A percentile compares a stretch with the other conserved stretches of the same genome.
Conservation (phyloP, 2,888 invertebrate species). For the Crossocerus cetratus region DNA sequence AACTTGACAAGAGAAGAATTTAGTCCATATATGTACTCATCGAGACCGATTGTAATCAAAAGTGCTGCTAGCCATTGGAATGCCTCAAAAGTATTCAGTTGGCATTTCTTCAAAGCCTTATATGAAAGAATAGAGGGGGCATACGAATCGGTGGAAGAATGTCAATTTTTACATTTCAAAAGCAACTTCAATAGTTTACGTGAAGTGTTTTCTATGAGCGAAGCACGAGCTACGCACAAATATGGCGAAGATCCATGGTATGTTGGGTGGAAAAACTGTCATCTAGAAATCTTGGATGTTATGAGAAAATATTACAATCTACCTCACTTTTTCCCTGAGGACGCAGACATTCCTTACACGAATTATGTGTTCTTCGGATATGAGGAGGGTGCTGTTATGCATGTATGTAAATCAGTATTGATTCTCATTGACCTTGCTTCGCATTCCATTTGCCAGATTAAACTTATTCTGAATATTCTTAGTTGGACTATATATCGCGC, state of each 20-base stretch:
- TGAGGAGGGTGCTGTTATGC: constrained; percentile 93
- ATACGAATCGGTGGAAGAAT: constrained; percentile 86
- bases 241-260: constrained; percentile 88
- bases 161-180: constrained; percentile 92
- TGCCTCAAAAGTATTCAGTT: constrained; percentile 84
- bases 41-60: constrained; percentile 88
- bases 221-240: constrained; percentile 81
- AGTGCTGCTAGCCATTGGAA: constrained; percentile 87
- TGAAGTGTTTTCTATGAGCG: constrained; percentile 88
- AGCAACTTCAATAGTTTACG: constrained; percentile 86
- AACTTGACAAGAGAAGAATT: constrained; percentile 86
- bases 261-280: constrained; percentile 95
- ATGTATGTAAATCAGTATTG: constrained; percentile 80
- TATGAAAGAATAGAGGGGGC: constrained; percentile 85
- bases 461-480: constrained; percentile 60
- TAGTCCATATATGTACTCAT: constrained; percentile 85
- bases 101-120: constrained; percentile 83
- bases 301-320: constrained; percentile 87
- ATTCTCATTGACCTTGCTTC: constrained; percentile 1
- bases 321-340: constrained; percentile 91
- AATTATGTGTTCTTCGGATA: constrained; percentile 96
- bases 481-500: constrained; percentile 94
- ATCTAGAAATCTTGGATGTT: constrained; percentile 86
- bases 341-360: constrained; percentile 91
- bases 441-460: constrained; percentile 2